Conservation (phyloP, 2,888 invertebrate genomes). For the Sabatieria punctata region DNA sequence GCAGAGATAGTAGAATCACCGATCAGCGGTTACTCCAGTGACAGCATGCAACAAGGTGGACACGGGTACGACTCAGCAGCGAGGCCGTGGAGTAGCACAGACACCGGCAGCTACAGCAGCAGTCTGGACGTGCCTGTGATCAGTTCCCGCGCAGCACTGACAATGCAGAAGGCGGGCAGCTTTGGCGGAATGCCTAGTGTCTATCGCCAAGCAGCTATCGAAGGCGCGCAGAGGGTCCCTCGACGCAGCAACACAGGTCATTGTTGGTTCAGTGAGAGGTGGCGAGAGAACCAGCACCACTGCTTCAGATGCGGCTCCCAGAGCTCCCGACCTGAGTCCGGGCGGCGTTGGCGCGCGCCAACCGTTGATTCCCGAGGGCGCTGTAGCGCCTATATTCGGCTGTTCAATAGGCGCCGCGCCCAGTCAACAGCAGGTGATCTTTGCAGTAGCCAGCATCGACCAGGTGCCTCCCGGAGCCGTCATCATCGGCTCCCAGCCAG, state of each 20-base stretch:
- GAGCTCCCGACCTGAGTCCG: background rate
- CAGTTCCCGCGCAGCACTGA: background rate
- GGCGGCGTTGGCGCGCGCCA: background rate
- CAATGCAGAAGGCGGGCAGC: conserved; percentile 9
- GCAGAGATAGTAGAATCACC: conserved; percentile 9
- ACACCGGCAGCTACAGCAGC: background rate
- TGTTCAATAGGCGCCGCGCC: too few relatives aligned
- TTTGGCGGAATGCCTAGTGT: conserved; percentile 9
- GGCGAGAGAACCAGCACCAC: background rate
- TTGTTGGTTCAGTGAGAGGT: too few relatives aligned
- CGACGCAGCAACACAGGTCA: background rate
- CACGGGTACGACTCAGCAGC: too few relatives aligned
- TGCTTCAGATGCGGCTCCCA: background rate
- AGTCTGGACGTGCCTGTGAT: background rate
- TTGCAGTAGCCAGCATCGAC: conserved; percentile 6
- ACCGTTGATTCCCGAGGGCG: conserved; percentile 8
- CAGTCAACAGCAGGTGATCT: conserved; percentile 5
- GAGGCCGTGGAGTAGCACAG: conserved; percentile 1
- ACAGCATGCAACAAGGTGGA: background rate
- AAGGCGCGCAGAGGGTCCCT: too few relatives aligned
- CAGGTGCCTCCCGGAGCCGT: conserved; percentile 6
- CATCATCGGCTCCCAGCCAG: conserved; percentile 2
- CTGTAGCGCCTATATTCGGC: too few relatives aligned
- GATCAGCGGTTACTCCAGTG: conserved; percentile 2
- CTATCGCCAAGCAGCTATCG: conserved; percentile 3